Percentiles rank a stretch among this genome's conserved stretches.
Evolutionary conservation across 1,140 invertebrate genomes (phyloP).

Genomic region (Marisa cornuarietis): DNA sequence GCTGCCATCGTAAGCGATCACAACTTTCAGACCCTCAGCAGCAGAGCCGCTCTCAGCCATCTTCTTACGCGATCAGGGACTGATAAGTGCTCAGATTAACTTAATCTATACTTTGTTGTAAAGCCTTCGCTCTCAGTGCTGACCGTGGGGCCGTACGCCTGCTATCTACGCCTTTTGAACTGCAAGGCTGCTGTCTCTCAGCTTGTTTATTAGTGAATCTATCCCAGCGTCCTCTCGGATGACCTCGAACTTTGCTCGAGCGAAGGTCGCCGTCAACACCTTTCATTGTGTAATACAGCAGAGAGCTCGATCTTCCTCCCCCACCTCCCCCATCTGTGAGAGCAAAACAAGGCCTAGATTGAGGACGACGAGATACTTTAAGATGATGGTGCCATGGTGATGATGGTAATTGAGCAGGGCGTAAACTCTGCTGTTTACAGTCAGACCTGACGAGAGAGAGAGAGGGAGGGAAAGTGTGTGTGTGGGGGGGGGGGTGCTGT

Average conservation of each 20-base stretch:
- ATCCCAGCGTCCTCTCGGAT: neutral
- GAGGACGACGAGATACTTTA: neutral
- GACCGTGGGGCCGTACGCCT: neutral
- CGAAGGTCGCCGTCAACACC: neutral
- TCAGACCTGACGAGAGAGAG: too few relatives aligned
- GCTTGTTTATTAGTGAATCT: neutral
- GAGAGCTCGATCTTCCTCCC: too few relatives aligned
- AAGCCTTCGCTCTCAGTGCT: neutral
- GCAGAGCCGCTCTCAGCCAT: too few relatives aligned
- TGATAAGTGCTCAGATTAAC: neutral
- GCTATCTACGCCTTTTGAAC: neutral
- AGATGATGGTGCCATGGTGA: neutral
- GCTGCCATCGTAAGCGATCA: slow-evolving; percentile 33
- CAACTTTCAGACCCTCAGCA: neutral
- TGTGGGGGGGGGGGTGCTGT: too few relatives aligned
- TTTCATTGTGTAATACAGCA: neutral
- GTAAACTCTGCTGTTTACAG: too few relatives aligned
- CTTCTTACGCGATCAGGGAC: neutral
- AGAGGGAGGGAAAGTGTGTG: too few relatives aligned
- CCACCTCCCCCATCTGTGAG: too few relatives aligned
- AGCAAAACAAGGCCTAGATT: too few relatives aligned
- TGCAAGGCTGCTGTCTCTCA: neutral
- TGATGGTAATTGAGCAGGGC: neutral
- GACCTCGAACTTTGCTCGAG: neutral
- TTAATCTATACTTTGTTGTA: neutral